phyloP scores from a whole-genome alignment of 2,113 vertebrate species.

The Coracopsis vasa region DNA sequence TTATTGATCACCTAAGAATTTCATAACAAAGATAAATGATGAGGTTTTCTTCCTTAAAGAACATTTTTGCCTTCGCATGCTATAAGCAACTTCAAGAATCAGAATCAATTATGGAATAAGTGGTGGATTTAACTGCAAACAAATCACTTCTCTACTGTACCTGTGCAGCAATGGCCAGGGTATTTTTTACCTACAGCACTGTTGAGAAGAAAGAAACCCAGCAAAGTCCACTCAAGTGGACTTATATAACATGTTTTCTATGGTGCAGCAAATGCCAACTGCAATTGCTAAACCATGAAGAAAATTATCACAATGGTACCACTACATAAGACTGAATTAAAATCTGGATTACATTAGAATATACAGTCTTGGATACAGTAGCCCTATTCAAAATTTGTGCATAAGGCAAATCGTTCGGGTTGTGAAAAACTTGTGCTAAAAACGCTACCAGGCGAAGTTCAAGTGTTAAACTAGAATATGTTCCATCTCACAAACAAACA shows the following conservation, averaged over 20 bases:
- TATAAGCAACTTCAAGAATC: background rate
- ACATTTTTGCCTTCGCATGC: background rate
- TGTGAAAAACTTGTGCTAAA: background rate
- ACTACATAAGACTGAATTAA: accelerated
- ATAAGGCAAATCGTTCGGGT: background rate
- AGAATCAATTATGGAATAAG: background rate
- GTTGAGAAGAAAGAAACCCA: background rate
- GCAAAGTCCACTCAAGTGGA: background rate
- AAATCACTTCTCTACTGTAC: background rate
- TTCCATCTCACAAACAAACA: background rate
- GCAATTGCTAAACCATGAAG: background rate
- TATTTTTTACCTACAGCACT: background rate
- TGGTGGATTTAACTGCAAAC: background rate
- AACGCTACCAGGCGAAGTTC: background rate
- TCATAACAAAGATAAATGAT: background rate
- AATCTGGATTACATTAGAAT: background rate
- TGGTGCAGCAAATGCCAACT: background rate
- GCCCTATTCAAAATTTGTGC: background rate
- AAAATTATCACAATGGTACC: background rate
- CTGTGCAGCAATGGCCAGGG: background rate
- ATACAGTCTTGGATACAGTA: background rate
- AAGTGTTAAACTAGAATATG: background rate
- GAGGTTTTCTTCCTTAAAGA: background rate
- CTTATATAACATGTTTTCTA: background rate
- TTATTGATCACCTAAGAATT: background rate